A percentile compares a stretch with the other conserved stretches of the same genome.
These are phyloP conservation scores for Panzeria rudis DNA, from an alignment of 2,888 invertebrate species.

Conservation along the genomic window DNA sequence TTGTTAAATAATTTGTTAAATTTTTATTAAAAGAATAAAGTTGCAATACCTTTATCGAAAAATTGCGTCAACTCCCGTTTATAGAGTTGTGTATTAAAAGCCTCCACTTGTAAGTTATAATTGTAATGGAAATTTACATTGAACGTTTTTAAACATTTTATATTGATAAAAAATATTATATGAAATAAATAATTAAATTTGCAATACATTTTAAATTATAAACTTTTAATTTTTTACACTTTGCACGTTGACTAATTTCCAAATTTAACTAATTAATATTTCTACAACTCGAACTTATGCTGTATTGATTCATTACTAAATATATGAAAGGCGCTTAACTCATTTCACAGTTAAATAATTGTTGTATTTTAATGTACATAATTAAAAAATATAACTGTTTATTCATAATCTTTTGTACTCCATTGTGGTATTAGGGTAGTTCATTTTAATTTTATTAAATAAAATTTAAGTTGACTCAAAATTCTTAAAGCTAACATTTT, in stretches of 20 bases:
- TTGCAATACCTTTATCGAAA: constrained; percentile 79
- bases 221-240: constrained; percentile 2
- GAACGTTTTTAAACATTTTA: constrained; percentile 70
- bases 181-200: constrained; percentile 44
- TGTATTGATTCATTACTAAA: not conserved
- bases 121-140: constrained; percentile 77
- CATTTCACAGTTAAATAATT: constrained; percentile 36
- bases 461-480: too few relatives aligned
- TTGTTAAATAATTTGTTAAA: not conserved
- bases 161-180: constrained; percentile 70
- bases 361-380: constrained; percentile 19
- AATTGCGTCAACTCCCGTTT: constrained; percentile 79
- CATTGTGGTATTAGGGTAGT: not conserved
- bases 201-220: constrained; percentile 36
- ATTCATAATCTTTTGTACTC: constrained; percentile 44
- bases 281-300: not conserved
- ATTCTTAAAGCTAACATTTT: too few relatives aligned
- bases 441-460: constrained; percentile 4
- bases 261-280: constrained; percentile 7
- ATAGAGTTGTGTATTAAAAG: constrained; percentile 76
- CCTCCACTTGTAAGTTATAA: constrained; percentile 74
- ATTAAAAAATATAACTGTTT: constrained; percentile 67
- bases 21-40: not conserved
- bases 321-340: not conserved
- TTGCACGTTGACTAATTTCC: not conserved